phyloP scores from a whole-genome alignment of 92 coral and sea anemone genomes.

The Paragorgia papillata region DNA sequence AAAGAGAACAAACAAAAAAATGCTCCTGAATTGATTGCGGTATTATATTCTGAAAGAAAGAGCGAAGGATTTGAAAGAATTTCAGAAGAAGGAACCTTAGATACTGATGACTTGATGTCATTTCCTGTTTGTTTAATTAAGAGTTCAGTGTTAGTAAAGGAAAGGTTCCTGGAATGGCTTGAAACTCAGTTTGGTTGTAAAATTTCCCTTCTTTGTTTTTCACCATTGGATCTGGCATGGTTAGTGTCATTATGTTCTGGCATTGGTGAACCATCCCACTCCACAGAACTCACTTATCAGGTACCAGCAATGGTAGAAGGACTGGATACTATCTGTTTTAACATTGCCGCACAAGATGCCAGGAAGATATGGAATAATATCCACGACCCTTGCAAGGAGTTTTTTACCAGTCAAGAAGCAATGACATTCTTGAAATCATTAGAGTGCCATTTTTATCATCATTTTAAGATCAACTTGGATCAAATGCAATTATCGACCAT shows the following conservation, averaged over 20 bases:
- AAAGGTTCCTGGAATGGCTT: constrained; percentile 65
- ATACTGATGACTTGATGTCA: constrained; percentile 45
- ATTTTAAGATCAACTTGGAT: constrained; percentile 75
- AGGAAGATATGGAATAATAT: constrained; percentile 69
- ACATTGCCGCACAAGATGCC: constrained; percentile 76
- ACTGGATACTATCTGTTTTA: constrained; percentile 59
- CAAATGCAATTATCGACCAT: constrained; percentile 70
- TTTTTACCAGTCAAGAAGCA: constrained; percentile 84
- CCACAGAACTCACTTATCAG: constrained; percentile 73
- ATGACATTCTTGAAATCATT: constrained; percentile 69
- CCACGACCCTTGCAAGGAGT: constrained; percentile 59
- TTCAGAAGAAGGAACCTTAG: not conserved
- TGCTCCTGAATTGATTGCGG: constrained; percentile 52
- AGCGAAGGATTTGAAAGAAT: constrained; percentile 5
- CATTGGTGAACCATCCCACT: constrained; percentile 51
- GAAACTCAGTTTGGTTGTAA: constrained; percentile 82
- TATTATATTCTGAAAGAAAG: constrained; percentile 72
- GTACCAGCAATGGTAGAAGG: constrained; percentile 66
- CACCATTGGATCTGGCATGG: constrained; percentile 85
- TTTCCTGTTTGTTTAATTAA: constrained; percentile 83
- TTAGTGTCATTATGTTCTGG: constrained; percentile 91
- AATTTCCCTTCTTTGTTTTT: constrained; percentile 66
- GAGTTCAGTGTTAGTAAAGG: constrained; percentile 64
- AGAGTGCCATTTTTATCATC: constrained; percentile 84
- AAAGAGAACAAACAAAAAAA: constrained; percentile 29